These are phyloP conservation scores for Megalops atlanticus DNA, from an alignment of 2,113 vertebrate genomes.

Conservation along the genomic window DNA sequence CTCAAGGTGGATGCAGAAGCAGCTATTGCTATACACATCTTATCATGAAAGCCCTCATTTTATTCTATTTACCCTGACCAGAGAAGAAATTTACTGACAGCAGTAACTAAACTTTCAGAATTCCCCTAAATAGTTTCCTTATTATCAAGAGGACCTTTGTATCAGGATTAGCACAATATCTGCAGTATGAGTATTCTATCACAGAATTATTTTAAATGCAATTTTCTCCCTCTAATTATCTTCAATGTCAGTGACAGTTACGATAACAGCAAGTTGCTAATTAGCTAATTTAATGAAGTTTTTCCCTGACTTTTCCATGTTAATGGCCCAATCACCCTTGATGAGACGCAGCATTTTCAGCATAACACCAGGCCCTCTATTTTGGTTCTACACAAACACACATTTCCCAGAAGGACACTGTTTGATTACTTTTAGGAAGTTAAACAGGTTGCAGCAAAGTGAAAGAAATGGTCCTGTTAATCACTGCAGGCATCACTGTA, in stretches of 20 bases:
- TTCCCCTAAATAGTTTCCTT: background rate
- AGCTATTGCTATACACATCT: too few relatives aligned
- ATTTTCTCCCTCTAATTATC: conserved; percentile 52
- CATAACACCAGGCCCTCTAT: conserved; percentile 32
- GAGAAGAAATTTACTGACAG: background rate
- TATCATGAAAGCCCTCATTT: background rate
- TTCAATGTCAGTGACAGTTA: conserved; percentile 45
- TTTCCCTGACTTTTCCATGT: conserved; percentile 40
- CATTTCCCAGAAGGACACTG: background rate
- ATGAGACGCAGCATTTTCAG: conserved; percentile 18
- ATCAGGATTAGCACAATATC: conserved; percentile 13
- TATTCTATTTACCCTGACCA: background rate
- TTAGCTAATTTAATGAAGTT: conserved; percentile 56
- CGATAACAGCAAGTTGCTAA: conserved; percentile 57
- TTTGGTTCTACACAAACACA: conserved; percentile 46
- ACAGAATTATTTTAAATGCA: conserved; percentile 20
- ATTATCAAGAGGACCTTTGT: background rate
- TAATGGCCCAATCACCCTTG: conserved; percentile 46
- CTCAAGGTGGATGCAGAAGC: too few relatives aligned
- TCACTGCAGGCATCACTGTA: background rate
- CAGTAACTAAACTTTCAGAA: background rate
- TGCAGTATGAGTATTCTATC: conserved; percentile 22
- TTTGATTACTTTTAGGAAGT: background rate
- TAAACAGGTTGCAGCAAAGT: background rate
- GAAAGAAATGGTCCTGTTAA: background rate